A percentile compares a stretch with the other conserved stretches of the same genome.
These are phyloP conservation scores for Sebastes hopkinsi DNA, from an alignment of 2,797 vertebrate genomes.

Conservation along the genomic window DNA sequence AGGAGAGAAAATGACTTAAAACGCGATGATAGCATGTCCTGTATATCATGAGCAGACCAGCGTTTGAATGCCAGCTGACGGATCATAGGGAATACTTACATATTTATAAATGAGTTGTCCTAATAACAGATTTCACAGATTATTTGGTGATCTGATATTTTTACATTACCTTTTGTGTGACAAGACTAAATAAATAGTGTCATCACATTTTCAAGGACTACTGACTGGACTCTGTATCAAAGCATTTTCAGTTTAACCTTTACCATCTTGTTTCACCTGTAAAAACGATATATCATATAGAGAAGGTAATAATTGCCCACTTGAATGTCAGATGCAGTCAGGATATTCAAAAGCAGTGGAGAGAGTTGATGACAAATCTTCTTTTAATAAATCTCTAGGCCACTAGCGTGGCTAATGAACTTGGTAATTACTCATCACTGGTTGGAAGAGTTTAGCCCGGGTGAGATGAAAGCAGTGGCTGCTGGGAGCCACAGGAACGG, in stretches of 20 bases:
- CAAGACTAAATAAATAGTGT: background rate
- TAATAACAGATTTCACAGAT: background rate
- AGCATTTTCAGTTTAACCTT: conserved; percentile 13
- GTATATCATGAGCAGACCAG: background rate
- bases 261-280: conserved; percentile 8
- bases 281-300: background rate
- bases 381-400: conserved; percentile 80
- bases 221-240: background rate
- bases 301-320: background rate
- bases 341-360: conserved; percentile 51
- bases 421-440: conserved; percentile 90
- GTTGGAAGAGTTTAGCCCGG: conserved; percentile 74
- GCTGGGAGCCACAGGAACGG: conserved; percentile 81
- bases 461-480: conserved; percentile 82
- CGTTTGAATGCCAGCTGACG: background rate
- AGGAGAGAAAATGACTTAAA: background rate
- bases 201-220: background rate
- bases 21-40: background rate
- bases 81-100: background rate
- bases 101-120: background rate
- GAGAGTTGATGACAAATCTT: conserved; percentile 71
- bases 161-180: background rate
- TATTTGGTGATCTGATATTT: background rate
- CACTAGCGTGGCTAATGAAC: conserved; percentile 81
- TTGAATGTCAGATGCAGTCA: conserved; percentile 24